Base-by-base conservation (phyloP, 2,797 vertebrate species). In the Scyliorhinus canicula region DNA sequence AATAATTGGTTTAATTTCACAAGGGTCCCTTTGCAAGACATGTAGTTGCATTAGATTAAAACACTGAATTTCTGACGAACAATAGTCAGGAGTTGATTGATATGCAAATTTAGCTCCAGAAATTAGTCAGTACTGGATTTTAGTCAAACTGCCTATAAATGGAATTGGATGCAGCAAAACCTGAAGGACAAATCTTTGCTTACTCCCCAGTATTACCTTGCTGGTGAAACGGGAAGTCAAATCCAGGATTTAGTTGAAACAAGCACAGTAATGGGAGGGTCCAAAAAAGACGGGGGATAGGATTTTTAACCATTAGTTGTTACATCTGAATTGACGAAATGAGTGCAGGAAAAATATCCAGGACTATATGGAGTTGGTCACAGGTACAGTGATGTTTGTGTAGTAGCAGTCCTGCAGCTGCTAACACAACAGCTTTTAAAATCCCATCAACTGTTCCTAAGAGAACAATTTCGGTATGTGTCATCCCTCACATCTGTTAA, bases 331-430 rank as follows among this genome's bases (percentile, higher is more conserved):
- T 94, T 28, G 71, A 71, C 47, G 16, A 52, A 35, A 1, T 74
- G 14, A 94, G 14, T 35, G 14, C 52, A 55, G 31, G 31, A 52
- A 52, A n/a, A 19, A 71, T 31, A 16, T 69, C 31, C 52, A 52
- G 50, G 60, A 47, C 44, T 47, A 5, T 50, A 9, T 7, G 19
- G 31, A 69, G 26, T 94, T 94, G 93, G 96, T 96, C 96, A 95
- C 47, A 91, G 95, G 96, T 96, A 96, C 96, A 96, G 28, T 52
- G 95, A 95, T 94, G 96, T 96, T 97, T 96, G 96, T 67, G 55
- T 63, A 95, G 96, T 95, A 95, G 95, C 94, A 95, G 91, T 95
- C 95, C 69, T 95, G 95, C 96, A 96, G 96, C 96, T 97, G 97
- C 96, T 96, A 96, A 93, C 95, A 95, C 96, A 97, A 97, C 97